A percentile compares a stretch with the other conserved stretches of the same genome.
Evolutionary conservation across 2,797 vertebrate species (phyloP).

Genomic region (Premnoplex brunnescens): DNA sequence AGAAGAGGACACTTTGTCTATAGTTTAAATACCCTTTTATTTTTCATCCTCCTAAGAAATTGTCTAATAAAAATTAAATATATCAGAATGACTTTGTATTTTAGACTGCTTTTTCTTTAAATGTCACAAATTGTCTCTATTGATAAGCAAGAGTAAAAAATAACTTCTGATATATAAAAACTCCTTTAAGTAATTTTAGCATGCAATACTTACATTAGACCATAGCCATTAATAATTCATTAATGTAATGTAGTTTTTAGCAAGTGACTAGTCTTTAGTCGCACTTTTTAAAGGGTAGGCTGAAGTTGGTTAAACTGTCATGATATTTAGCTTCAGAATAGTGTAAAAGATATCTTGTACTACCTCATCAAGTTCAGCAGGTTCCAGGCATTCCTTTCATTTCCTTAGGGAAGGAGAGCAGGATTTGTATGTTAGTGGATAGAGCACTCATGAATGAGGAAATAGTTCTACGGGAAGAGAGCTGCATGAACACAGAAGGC

Average conservation of each 20-base stretch:
- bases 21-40: constrained; percentile 52
- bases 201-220: not conserved
- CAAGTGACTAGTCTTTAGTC: not conserved
- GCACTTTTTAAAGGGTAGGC: not conserved
- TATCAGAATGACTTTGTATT: constrained; percentile 4
- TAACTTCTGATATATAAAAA: not conserved
- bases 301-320: not conserved
- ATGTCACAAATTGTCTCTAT: not conserved
- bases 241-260: not conserved
- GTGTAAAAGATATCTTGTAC: not conserved
- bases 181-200: not conserved
- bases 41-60: constrained; percentile 36
- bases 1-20: constrained; percentile 62
- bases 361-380: not conserved
- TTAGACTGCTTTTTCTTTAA: constrained; percentile 5
- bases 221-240: not conserved
- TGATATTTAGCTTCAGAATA: not conserved
- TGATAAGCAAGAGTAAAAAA: not conserved
- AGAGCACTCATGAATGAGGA: not conserved
- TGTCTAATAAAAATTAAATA: not conserved
- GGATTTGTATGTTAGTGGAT: not conserved
- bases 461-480: not conserved
- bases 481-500: not conserved
- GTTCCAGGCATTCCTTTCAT: not conserved
- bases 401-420: not conserved